These are phyloP conservation scores for Silurus aristotelis DNA, from an alignment of 2,797 vertebrate genomes.

Conservation along the genomic window DNA sequence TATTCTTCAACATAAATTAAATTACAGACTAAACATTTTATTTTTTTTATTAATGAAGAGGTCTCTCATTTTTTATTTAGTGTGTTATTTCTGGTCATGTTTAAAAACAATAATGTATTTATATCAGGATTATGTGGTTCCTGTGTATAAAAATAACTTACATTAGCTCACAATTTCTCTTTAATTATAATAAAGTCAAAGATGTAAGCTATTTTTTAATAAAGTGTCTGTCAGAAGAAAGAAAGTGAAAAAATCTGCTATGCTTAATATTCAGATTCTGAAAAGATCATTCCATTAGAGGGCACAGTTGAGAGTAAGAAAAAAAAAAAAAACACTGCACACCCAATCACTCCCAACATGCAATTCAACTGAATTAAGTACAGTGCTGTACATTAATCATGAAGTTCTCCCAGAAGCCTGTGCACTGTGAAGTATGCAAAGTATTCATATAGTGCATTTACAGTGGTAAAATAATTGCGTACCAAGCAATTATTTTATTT, in stretches of 20 bases:
- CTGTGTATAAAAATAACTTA: neutral
- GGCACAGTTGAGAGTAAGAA: conserved; percentile 43
- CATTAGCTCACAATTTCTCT: neutral
- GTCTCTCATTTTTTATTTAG: neutral
- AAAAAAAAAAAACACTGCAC: conserved; percentile 24
- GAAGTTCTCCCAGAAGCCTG: conserved; percentile 5
- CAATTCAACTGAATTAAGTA: conserved; percentile 39
- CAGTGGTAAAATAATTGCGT: neutral
- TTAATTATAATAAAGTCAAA: neutral
- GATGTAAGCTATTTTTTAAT: neutral
- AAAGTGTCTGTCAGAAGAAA: neutral
- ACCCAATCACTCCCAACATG: conserved; percentile 24
- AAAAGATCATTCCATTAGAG: conserved; percentile 52
- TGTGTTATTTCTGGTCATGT: neutral
- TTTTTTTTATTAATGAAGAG: neutral
- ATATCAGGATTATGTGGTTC: neutral
- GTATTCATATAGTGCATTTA: conserved; percentile 16
- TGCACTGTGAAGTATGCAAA: conserved; percentile 4
- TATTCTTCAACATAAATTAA: neutral
- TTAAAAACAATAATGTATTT: neutral
- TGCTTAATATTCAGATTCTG: conserved; percentile 34
- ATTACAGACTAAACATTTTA: neutral
- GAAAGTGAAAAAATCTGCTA: conserved; percentile 10
- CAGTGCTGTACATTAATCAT: conserved; percentile 21
- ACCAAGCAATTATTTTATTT: too few relatives aligned